Percentiles rank a stretch among this genome's conserved stretches.
phyloP scores from a whole-genome alignment of 2,113 vertebrate genomes.

The Gadus chalcogrammus region DNA sequence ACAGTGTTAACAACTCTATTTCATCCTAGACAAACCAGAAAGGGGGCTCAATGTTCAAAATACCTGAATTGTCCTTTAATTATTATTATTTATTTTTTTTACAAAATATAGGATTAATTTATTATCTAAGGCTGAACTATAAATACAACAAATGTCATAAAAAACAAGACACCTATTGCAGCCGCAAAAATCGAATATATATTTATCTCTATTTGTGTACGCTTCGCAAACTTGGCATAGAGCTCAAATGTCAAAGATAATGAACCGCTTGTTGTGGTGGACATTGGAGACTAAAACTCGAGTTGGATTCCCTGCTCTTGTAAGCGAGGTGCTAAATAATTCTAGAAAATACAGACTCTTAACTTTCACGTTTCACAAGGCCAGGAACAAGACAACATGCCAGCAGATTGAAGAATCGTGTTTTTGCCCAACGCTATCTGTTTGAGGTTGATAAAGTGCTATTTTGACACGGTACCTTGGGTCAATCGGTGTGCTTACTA shows the following conservation, averaged over 20 bases:
- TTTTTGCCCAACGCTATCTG: too few species aligned
- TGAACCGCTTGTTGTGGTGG: conserved; percentile 35
- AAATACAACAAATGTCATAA: too few species aligned
- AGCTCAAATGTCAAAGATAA: conserved; percentile 55
- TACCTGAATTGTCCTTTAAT: too few species aligned
- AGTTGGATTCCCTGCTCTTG: conserved; percentile 65
- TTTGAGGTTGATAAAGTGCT: too few species aligned
- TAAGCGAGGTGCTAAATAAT: conserved; percentile 72
- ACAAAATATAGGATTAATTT: too few species aligned
- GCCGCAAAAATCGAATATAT: neutral
- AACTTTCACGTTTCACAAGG: conserved; percentile 43
- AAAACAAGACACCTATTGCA: too few species aligned
- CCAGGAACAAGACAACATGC: conserved; percentile 5
- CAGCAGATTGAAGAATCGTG: neutral
- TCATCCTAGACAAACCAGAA: too few species aligned
- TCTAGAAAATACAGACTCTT: conserved; percentile 55
- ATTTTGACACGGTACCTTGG: neutral
- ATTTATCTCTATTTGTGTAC: conserved; percentile 2
- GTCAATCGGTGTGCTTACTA: neutral
- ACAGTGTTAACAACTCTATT: too few species aligned
- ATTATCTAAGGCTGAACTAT: too few species aligned
- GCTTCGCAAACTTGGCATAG: neutral
- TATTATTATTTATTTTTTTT: too few species aligned
- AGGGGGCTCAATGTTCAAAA: too few species aligned
- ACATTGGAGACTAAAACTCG: conserved; percentile 55